A percentile compares a stretch with the other conserved stretches of the same genome.
Conservation (phyloP, 2,797 vertebrate genomes). For the Poeciliopsis presidionis region DNA sequence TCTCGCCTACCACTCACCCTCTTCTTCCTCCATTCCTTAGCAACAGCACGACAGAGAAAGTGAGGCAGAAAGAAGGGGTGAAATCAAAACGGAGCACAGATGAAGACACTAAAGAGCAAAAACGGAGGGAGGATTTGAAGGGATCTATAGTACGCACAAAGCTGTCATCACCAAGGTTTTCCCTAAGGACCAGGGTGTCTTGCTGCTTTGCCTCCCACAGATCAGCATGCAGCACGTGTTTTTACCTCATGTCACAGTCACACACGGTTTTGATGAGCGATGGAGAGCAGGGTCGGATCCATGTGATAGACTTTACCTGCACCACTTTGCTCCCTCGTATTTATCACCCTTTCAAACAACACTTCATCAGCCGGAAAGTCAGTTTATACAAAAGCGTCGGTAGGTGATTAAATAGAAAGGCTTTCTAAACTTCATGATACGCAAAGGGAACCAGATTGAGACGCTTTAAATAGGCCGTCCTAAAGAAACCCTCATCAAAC, state of each 20-base stretch:
- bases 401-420: background rate
- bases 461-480: background rate
- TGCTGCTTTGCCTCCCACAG: slow-evolving; percentile 35
- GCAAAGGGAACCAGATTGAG: background rate
- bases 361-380: background rate
- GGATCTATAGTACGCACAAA: background rate
- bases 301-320: background rate
- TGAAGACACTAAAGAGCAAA: slow-evolving; percentile 19
- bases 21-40: slow-evolving; percentile 30
- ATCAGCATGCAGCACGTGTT: slow-evolving; percentile 45
- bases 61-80: slow-evolving; percentile 5
- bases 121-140: background rate
- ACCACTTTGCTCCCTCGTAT: background rate
- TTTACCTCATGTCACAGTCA: slow-evolving; percentile 33
- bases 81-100: slow-evolving; percentile 24
- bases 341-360: background rate
- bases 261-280: slow-evolving; percentile 1
- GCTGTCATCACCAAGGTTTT: slow-evolving; percentile 30
- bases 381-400: background rate
- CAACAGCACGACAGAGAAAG: slow-evolving; percentile 29
- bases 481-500: background rate
- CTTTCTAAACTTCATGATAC: background rate
- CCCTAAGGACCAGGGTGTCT: slow-evolving; percentile 36
- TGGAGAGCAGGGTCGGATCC: background rate
- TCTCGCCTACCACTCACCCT: slow-evolving; percentile 20